Evolutionary conservation across 2,797 vertebrate species (phyloP), one percentile per base, ranked within the genome.

Genomic region (Onychomys torridus): DNA sequence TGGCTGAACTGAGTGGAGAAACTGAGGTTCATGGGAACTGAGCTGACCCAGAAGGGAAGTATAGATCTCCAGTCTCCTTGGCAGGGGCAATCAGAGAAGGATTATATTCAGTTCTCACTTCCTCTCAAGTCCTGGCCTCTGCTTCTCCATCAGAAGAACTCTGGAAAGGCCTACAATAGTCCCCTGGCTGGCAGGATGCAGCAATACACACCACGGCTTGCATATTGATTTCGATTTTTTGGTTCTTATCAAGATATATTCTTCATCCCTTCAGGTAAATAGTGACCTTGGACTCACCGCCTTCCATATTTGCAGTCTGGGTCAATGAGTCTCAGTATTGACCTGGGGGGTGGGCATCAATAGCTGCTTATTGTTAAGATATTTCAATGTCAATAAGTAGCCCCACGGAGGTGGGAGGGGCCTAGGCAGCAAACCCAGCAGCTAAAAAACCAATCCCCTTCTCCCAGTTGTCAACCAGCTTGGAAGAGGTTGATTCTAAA

Each of bases 181-280:
- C 95, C 92, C 76, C 83, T 57, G 27, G 65, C 89, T 93, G 49
- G 78, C 61, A 71, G 93, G 89, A 82, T n/a, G 96, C 52, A 91
- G 86, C 40, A 46, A 34, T 84, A 87, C 84, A 91, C 6, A 93
- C 90, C 97, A 76, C 73, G n/a, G 77, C 19, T 55, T 0, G 52
- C 96, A 94, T 94, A 98, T 95, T 87, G 96, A 98, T 97, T 98
- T 97, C 94, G 97, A 95, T 97, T 97, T 97, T 75, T 85, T n/a
- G 93, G 97, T 96, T 98, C 97, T 97, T 97, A 98, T 98, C 97
- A 96, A 97, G 97, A 97, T 98, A 98, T 98, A 98, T 98, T 97
- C 97, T 96, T 92, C 92, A 96, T 96, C 95, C 96, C 97, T 98
- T 95, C 96, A 98, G 98, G 98, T 98, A 97, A 96, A 97, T 84